These are phyloP conservation scores for Onychostruthus taczanowskii DNA, from an alignment of 2,113 vertebrate species.

Conservation along the genomic window DNA sequence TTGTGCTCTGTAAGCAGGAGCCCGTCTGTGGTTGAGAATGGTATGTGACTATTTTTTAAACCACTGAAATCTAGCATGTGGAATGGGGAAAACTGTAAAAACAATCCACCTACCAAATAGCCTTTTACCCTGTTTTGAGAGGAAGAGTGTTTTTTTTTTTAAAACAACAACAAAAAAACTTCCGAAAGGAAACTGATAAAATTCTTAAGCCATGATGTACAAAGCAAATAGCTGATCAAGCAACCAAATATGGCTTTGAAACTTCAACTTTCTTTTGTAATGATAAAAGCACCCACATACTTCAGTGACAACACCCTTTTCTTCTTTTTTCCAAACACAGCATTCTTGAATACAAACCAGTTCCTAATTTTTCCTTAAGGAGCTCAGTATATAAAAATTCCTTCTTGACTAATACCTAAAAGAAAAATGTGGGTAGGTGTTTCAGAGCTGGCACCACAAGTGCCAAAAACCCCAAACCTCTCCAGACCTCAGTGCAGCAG, in stretches of 20 bases:
- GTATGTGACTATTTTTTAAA: neutral
- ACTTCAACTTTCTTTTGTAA: slow-evolving; percentile 26
- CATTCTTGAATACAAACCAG: neutral
- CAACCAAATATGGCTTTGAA: slow-evolving; percentile 51
- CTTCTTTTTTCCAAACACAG: neutral
- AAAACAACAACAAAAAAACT: neutral
- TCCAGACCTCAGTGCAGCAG: neutral
- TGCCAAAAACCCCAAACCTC: neutral
- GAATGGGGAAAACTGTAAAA: neutral
- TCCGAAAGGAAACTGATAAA: slow-evolving; percentile 38
- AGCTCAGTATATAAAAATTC: neutral
- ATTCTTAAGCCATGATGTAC: slow-evolving; percentile 50
- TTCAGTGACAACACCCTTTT: neutral
- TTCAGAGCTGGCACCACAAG: neutral
- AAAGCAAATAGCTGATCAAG: slow-evolving; percentile 24
- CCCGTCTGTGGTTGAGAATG: neutral
- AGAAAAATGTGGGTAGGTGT: neutral
- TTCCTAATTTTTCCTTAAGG: neutral
- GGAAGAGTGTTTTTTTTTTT: neutral
- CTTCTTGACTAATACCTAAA: neutral
- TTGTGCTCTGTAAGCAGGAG: neutral
- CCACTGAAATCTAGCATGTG: neutral
- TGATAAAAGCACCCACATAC: neutral
- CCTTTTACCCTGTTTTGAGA: neutral
- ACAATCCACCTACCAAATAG: neutral